These are phyloP conservation scores for Chymomyza fuscimana DNA, from an alignment of 2,888 invertebrate species.

Conservation along the genomic window DNA sequence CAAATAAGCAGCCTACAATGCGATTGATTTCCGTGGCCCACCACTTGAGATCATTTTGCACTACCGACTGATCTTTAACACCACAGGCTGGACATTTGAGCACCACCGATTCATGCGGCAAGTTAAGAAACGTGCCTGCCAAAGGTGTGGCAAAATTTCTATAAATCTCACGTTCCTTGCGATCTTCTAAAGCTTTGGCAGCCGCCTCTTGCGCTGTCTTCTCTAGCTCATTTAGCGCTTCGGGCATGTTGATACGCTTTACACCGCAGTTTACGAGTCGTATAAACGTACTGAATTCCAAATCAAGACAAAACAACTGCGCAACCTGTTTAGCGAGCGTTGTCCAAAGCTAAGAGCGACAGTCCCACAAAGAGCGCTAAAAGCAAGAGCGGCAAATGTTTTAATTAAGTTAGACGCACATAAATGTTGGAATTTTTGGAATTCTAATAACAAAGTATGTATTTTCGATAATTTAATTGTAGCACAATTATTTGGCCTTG, in stretches of 20 bases:
- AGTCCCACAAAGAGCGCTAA: background rate
- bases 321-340: constrained; percentile 36
- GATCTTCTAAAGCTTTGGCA: constrained; percentile 32
- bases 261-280: constrained; percentile 34
- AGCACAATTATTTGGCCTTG: constrained; percentile 48
- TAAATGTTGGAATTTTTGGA: constrained; percentile 57
- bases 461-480: background rate
- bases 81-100: constrained; percentile 77
- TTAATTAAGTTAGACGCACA: constrained; percentile 68
- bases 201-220: constrained; percentile 32
- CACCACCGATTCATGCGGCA: constrained; percentile 66
- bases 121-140: constrained; percentile 74
- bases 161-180: constrained; percentile 65
- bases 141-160: constrained; percentile 77
- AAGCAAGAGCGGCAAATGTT: constrained; percentile 13
- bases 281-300: constrained; percentile 52
- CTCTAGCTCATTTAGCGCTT: constrained; percentile 28
- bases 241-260: constrained; percentile 2
- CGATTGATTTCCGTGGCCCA: constrained; percentile 75
- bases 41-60: constrained; percentile 76
- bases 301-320: constrained; percentile 25
- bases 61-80: constrained; percentile 62
- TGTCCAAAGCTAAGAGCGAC: background rate
- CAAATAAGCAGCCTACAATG: constrained; percentile 74
- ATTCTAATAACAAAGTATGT: constrained; percentile 29